phyloP scores from a whole-genome alignment of 2,113 vertebrate genomes.

The Hydropotes inermis region DNA sequence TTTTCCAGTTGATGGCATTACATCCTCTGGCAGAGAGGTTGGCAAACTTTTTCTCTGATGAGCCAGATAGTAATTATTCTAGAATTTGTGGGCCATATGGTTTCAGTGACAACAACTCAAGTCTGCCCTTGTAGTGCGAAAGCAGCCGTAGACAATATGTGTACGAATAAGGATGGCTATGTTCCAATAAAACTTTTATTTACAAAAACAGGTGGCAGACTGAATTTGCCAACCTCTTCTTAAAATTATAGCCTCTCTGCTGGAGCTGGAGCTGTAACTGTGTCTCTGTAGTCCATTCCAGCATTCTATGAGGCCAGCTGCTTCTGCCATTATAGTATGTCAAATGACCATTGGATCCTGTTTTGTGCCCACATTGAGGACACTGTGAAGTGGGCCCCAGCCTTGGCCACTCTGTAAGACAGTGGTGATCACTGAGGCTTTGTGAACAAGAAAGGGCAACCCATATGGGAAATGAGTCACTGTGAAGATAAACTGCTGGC shows the following conservation, averaged over 20 bases:
- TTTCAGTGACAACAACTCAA: neutral
- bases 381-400: no score
- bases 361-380: neutral
- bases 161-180: neutral
- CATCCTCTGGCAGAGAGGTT: neutral
- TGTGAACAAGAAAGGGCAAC: neutral
- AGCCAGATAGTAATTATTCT: neutral
- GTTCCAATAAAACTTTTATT: slow-evolving; percentile 27
- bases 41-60: neutral
- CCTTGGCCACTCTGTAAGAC: neutral
- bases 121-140: neutral
- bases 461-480: neutral
- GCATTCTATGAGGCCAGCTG: neutral
- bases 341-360: neutral
- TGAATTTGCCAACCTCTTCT: neutral
- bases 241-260: neutral
- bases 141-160: neutral
- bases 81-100: neutral
- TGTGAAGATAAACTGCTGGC: neutral
- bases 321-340: neutral
- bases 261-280: neutral
- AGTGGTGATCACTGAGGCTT: neutral
- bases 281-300: neutral
- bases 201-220: slow-evolving; percentile 2
- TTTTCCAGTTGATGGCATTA: neutral